phyloP scores from a whole-genome alignment of 1,140 invertebrate species.

The Phthorimaea operculella region DNA sequence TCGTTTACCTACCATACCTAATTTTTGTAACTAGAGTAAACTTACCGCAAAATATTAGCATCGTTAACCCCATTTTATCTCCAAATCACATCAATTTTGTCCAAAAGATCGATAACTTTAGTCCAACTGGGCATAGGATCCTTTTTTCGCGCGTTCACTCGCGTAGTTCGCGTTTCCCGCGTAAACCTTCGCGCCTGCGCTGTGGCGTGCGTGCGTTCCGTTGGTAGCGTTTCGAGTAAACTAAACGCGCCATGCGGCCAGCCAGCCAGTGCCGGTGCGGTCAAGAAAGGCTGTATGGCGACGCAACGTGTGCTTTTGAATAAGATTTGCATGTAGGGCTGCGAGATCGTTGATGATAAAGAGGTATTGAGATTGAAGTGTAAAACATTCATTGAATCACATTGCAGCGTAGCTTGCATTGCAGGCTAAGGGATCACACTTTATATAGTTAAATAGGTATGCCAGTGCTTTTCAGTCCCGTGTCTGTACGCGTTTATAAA shows the following conservation, averaged over 20 bases:
- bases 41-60: conserved; percentile 53
- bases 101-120: background rate
- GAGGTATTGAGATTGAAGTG: too few relatives aligned
- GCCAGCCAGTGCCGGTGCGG: conserved; percentile 21
- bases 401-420: too few relatives aligned
- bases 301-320: conserved; percentile 8
- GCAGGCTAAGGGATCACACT: too few relatives aligned
- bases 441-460: too few relatives aligned
- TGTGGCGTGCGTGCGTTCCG: conserved; percentile 36
- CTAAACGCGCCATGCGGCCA: conserved; percentile 8
- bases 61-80: conserved; percentile 29
- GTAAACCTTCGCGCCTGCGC: conserved; percentile 21
- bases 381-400: too few relatives aligned
- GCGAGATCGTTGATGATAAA: background rate
- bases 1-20: too few relatives aligned
- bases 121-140: background rate
- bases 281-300: conserved; percentile 14
- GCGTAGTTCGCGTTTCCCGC: conserved; percentile 19
- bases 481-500: too few relatives aligned
- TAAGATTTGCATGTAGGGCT: conserved; percentile 4
- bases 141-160: background rate
- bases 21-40: too few relatives aligned
- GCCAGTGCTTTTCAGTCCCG: too few relatives aligned
- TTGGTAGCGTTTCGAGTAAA: conserved; percentile 37
- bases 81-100: conserved; percentile 17